Evolutionary conservation across 2,888 invertebrate species (phyloP).

Genomic region (Trissolcus brochymenae): DNA sequence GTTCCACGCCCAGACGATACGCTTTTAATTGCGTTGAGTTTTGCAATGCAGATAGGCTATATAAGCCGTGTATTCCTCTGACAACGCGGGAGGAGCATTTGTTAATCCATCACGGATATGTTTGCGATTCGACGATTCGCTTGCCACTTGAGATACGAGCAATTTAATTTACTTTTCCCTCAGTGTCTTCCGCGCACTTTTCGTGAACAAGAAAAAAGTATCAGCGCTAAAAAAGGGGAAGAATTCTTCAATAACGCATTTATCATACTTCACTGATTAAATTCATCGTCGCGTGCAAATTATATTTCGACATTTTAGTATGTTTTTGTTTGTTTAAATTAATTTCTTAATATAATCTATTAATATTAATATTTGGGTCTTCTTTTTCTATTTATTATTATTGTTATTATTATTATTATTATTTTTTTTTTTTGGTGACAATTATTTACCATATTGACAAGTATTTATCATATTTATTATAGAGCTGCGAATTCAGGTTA

Average conservation of each 20-base stretch:
- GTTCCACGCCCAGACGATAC: conserved; percentile 62
- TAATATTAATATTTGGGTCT: too few relatives aligned
- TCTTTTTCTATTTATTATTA: too few relatives aligned
- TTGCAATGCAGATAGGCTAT: conserved; percentile 67
- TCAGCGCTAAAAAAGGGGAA: conserved; percentile 5
- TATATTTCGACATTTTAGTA: background rate
- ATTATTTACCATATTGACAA: too few relatives aligned
- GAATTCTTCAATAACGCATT: conserved; percentile 29
- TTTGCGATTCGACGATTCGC: conserved; percentile 43
- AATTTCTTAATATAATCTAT: too few relatives aligned
- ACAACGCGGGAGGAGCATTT: conserved; percentile 42
- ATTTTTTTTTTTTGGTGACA: too few relatives aligned
- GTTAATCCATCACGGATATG: conserved; percentile 48
- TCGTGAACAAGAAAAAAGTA: conserved; percentile 7
- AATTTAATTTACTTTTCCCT: conserved; percentile 53
- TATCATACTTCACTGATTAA: conserved; percentile 44
- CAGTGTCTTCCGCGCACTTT: conserved; percentile 38
- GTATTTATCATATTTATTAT: too few relatives aligned
- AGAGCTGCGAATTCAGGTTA: too few relatives aligned
- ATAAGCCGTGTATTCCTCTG: conserved; percentile 47
- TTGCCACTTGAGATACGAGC: conserved; percentile 53
- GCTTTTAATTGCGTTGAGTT: conserved; percentile 69
- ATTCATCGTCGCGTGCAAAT: conserved; percentile 31
- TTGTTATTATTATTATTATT: too few relatives aligned
- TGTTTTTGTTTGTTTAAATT: too few relatives aligned